A percentile compares a stretch with the other conserved stretches of the same genome.
These are phyloP conservation scores for Leptinotarsa undecemlineata DNA, from an alignment of 1,140 invertebrate genomes.

Conservation along the genomic window DNA sequence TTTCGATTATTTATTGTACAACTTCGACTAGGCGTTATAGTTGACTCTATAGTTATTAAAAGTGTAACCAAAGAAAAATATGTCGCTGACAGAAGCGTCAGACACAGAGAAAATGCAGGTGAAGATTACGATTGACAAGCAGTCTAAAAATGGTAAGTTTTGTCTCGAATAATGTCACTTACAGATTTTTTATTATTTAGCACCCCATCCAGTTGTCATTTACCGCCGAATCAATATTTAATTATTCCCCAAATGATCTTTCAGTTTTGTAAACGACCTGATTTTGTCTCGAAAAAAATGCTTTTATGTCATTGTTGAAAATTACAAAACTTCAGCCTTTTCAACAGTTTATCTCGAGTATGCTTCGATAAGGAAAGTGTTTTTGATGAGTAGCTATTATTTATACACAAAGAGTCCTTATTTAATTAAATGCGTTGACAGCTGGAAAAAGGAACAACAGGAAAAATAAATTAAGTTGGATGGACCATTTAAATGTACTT, in stretches of 20 bases:
- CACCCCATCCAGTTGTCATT: neutral
- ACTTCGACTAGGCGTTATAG: slow-evolving; percentile 38
- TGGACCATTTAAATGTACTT: neutral
- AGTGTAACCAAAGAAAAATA: slow-evolving; percentile 44
- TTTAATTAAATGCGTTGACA: neutral
- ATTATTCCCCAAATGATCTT: neutral
- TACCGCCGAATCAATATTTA: neutral
- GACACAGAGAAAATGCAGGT: slow-evolving; percentile 36
- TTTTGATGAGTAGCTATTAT: too few species aligned
- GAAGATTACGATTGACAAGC: slow-evolving; percentile 34
- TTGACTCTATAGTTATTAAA: slow-evolving; percentile 34
- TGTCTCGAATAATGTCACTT: slow-evolving; percentile 8
- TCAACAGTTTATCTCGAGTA: too few species aligned
- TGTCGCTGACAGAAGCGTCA: slow-evolving; percentile 41
- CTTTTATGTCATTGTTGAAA: neutral
- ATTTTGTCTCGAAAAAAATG: neutral
- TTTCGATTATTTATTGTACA: slow-evolving; percentile 50
- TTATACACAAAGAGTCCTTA: too few species aligned
- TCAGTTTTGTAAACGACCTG: slow-evolving; percentile 3
- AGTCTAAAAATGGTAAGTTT: slow-evolving; percentile 42
- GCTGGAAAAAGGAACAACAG: neutral
- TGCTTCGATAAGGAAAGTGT: too few species aligned
- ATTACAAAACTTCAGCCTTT: too few species aligned
- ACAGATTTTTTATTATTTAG: neutral
- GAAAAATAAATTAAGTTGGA: too few species aligned